Percentiles rank a stretch among this genome's conserved stretches.
phyloP scores from a whole-genome alignment of 2,113 vertebrate genomes.

The Pantherophis guttatus region DNA sequence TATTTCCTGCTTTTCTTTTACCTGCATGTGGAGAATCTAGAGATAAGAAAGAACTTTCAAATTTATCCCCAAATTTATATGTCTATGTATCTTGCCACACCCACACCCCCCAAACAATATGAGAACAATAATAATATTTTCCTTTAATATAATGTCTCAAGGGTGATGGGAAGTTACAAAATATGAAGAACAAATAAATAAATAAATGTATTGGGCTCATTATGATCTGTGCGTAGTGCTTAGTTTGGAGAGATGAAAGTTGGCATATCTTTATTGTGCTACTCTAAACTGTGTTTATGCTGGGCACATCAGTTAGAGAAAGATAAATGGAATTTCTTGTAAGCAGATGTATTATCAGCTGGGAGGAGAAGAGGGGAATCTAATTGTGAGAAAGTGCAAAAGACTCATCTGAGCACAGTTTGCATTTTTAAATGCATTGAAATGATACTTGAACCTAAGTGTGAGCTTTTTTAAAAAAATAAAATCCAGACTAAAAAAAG shows the following conservation, averaged over 20 bases:
- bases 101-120: constrained; percentile 9
- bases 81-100: neutral
- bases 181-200: neutral
- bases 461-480: constrained; percentile 18
- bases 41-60: constrained; percentile 39
- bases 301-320: neutral
- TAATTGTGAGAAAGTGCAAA: neutral
- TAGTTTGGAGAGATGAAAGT: constrained; percentile 51
- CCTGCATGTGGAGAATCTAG: constrained; percentile 32
- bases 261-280: constrained; percentile 70
- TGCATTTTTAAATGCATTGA: constrained; percentile 43
- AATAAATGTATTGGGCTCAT: constrained; percentile 63
- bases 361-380: neutral
- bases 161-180: neutral
- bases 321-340: neutral
- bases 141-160: neutral
- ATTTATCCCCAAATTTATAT: constrained; percentile 37
- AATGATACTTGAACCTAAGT: constrained; percentile 33
- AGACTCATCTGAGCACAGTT: constrained; percentile 14
- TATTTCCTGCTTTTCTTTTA: constrained; percentile 53
- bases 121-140: neutral
- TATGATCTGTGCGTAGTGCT: neutral
- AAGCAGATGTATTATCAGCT: constrained; percentile 39
- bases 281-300: constrained; percentile 60
- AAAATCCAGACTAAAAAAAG: neutral